Evolutionary conservation across 2,113 vertebrate species (phyloP).

Genomic region (Melanostigma gelatinosum): DNA sequence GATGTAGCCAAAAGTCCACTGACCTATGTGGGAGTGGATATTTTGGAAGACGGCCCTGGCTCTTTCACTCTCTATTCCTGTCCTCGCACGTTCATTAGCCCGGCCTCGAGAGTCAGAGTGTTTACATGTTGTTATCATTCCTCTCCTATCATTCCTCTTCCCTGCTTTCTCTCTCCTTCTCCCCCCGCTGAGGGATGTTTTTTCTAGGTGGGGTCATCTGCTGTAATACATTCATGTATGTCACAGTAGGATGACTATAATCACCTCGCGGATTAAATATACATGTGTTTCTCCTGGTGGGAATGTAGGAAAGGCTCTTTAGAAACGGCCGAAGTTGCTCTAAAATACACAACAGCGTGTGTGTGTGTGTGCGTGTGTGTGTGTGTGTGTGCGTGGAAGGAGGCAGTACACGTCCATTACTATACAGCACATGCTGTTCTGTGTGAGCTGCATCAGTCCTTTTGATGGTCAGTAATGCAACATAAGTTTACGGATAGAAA

Average conservation of each 20-base stretch:
- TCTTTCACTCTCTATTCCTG: constrained; percentile 82
- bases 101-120: constrained; percentile 83
- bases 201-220: constrained; percentile 68
- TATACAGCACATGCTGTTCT: background rate
- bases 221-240: constrained; percentile 62
- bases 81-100: constrained; percentile 89
- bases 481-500: background rate
- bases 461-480: background rate
- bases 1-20: constrained; percentile 96
- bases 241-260: constrained; percentile 51
- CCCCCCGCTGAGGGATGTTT: constrained; percentile 42
- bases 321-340: constrained; percentile 23
- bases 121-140: constrained; percentile 80
- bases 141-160: constrained; percentile 74
- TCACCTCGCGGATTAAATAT: constrained; percentile 61
- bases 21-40: constrained; percentile 91
- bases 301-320: constrained; percentile 25
- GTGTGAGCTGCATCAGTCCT: background rate
- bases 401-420: background rate
- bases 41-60: constrained; percentile 86
- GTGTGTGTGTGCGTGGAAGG: background rate
- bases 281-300: constrained; percentile 56
- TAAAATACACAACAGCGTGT: background rate
- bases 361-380: too few species aligned
- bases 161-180: constrained; percentile 58